phyloP scores from a whole-genome alignment of 2,113 vertebrate species.

The Pavo muticus region DNA sequence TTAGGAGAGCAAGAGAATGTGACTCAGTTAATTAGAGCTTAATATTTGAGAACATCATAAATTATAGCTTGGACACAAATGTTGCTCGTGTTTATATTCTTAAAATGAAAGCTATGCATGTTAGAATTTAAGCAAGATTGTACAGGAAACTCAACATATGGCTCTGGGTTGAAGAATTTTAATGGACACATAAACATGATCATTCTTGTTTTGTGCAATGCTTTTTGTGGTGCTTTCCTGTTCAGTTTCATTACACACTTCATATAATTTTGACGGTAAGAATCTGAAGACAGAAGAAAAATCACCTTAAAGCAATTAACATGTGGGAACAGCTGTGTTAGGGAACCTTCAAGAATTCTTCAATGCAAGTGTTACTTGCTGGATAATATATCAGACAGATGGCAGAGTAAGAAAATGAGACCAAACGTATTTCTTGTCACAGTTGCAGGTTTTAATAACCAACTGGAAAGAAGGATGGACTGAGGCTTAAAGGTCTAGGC shows the following conservation, averaged over 20 bases:
- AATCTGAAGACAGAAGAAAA: constrained; percentile 55
- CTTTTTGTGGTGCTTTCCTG: constrained; percentile 36
- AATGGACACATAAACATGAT: constrained; percentile 63
- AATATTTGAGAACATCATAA: constrained; percentile 57
- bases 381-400: constrained; percentile 59
- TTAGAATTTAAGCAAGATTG: constrained; percentile 52
- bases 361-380: constrained; percentile 14
- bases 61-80: constrained; percentile 16
- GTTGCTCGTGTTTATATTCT: constrained; percentile 39
- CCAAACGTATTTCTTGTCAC: neutral
- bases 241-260: constrained; percentile 53
- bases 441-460: constrained; percentile 33
- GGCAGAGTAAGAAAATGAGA: constrained; percentile 39
- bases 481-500: constrained; percentile 22
- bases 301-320: constrained; percentile 56
- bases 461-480: neutral
- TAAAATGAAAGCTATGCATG: constrained; percentile 41
- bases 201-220: constrained; percentile 31
- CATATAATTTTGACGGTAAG: constrained; percentile 57
- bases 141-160: constrained; percentile 53
- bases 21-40: constrained; percentile 49
- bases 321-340: constrained; percentile 55
- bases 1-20: constrained; percentile 58
- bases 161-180: constrained; percentile 52
- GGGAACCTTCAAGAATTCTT: constrained; percentile 46